phyloP scores from a whole-genome alignment of 2,888 invertebrate species.

The Diaperis boleti region DNA sequence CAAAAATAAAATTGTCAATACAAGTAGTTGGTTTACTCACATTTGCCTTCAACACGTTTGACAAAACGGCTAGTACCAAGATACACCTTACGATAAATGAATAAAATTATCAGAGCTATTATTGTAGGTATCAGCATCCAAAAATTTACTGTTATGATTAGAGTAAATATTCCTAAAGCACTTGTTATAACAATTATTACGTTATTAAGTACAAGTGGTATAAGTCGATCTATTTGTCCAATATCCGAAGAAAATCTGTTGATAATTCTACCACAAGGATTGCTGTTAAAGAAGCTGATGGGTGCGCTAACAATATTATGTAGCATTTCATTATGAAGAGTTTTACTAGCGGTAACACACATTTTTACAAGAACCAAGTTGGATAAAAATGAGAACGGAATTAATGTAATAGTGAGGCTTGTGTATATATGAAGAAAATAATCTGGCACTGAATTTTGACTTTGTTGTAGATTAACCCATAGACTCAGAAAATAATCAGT shows the following conservation, averaged over 20 bases:
- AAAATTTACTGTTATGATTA: constrained; percentile 79
- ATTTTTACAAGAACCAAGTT: constrained; percentile 35
- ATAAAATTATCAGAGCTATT: constrained; percentile 75
- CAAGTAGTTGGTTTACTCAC: constrained; percentile 67
- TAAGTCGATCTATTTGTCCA: constrained; percentile 70
- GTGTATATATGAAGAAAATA: constrained; percentile 2
- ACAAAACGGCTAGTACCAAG: constrained; percentile 80
- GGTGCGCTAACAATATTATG: constrained; percentile 71
- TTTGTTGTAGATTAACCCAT: constrained; percentile 64
- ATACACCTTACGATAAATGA: constrained; percentile 76
- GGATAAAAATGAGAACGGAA: not conserved
- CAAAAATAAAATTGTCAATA: constrained; percentile 36
- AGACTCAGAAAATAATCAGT: constrained; percentile 85
- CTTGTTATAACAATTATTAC: constrained; percentile 74
- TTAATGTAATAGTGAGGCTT: not conserved
- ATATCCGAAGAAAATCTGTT: constrained; percentile 81
- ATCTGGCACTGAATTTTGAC: not conserved
- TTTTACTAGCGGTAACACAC: constrained; percentile 69
- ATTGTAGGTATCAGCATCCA: constrained; percentile 77
- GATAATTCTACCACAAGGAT: constrained; percentile 73
- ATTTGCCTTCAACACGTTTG: constrained; percentile 77
- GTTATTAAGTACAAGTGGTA: constrained; percentile 66
- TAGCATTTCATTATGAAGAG: constrained; percentile 69
- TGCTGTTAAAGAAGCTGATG: constrained; percentile 77
- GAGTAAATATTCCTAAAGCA: constrained; percentile 79